Percentiles rank a stretch among this genome's conserved stretches.
These are phyloP conservation scores for Alexandromys fortis DNA, from an alignment of 2,113 vertebrate species.

Conservation along the genomic window DNA sequence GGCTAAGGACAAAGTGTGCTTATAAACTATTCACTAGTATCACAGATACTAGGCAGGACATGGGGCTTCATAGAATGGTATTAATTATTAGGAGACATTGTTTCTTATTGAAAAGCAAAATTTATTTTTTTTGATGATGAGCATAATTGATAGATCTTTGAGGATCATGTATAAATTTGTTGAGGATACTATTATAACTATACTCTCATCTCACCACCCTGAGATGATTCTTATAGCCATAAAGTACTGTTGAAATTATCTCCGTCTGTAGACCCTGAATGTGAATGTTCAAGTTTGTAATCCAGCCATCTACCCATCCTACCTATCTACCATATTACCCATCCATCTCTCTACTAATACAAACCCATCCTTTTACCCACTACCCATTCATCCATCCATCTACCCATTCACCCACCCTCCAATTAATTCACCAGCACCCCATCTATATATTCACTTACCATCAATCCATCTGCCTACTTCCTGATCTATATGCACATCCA, in stretches of 20 bases:
- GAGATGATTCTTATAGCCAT: neutral
- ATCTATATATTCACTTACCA: neutral
- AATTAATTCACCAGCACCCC: too few relatives aligned
- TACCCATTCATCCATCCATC: neutral
- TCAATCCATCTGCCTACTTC: neutral
- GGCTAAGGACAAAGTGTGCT: slow-evolving; percentile 21
- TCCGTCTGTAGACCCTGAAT: neutral
- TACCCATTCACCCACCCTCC: neutral
- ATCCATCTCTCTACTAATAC: neutral
- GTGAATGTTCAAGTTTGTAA: too few relatives aligned
- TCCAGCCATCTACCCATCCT: too few relatives aligned
- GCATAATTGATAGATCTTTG: slow-evolving; percentile 6
- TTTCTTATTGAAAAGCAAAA: slow-evolving; percentile 41
- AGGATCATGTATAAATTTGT: neutral
- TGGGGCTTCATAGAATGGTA: neutral
- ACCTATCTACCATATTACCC: too few relatives aligned
- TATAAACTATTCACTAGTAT: slow-evolving; percentile 54
- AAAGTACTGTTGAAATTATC: neutral
- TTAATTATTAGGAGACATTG: slow-evolving; percentile 43
- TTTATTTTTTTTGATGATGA: slow-evolving; percentile 59
- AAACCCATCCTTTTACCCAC: too few relatives aligned
- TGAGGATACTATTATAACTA: neutral
- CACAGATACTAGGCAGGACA: slow-evolving; percentile 38
- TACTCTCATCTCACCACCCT: neutral
- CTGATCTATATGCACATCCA: neutral